phyloP scores from a whole-genome alignment of 64 coral and sea anemone genomes.

The Porites lutea region DNA sequence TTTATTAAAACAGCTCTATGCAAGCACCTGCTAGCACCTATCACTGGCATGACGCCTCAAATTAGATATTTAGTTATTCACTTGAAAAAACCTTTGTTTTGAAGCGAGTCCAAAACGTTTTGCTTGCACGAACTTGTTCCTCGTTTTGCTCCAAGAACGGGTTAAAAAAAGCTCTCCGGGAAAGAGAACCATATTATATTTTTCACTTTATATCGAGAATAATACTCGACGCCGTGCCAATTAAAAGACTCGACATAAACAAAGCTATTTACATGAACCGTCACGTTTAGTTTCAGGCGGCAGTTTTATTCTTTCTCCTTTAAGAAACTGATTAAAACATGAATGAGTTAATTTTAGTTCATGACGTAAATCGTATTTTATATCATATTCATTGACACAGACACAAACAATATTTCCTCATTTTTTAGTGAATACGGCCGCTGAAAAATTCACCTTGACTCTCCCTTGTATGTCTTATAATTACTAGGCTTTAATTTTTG shows the following conservation, averaged over 20 bases:
- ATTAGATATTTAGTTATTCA: not conserved
- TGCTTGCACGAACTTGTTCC: too few relatives aligned
- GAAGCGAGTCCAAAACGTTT: not conserved
- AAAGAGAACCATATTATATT: not conserved
- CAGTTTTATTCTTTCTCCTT: too few relatives aligned
- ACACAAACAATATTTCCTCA: too few relatives aligned
- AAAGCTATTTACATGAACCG: not conserved
- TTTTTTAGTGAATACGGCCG: too few relatives aligned
- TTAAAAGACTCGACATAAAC: not conserved
- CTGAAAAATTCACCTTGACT: too few relatives aligned
- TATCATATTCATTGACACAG: too few relatives aligned
- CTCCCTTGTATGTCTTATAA: too few relatives aligned
- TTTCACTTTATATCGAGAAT: not conserved
- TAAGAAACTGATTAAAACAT: too few relatives aligned
- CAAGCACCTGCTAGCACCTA: slow-evolving; percentile 9
- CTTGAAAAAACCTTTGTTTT: not conserved
- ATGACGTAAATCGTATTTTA: too few relatives aligned
- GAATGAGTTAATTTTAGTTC: too few relatives aligned
- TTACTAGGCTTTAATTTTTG: too few relatives aligned
- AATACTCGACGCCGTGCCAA: not conserved
- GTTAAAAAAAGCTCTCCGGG: not conserved
- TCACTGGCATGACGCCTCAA: not conserved
- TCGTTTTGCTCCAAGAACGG: too few relatives aligned
- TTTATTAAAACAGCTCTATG: slow-evolving; percentile 28
- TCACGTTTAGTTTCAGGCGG: not conserved